phyloP scores from a whole-genome alignment of 1,140 invertebrate species.

The Penaeus chinensis region DNA sequence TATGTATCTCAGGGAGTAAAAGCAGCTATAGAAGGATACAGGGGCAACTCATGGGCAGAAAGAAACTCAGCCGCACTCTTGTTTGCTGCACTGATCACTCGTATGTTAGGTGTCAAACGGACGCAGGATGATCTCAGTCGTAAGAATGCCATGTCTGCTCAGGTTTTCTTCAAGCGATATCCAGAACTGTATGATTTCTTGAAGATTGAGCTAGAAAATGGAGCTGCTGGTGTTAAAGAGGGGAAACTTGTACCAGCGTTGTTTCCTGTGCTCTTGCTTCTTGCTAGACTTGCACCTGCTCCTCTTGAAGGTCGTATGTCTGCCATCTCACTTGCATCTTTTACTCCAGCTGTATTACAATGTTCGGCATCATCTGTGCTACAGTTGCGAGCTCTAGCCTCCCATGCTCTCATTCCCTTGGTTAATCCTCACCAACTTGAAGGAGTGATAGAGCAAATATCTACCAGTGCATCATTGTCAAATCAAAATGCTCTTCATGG shows the following conservation, averaged over 20 bases:
- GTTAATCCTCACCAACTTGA: slow-evolving; percentile 69
- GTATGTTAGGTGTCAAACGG: slow-evolving; percentile 90
- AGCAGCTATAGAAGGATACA: slow-evolving; percentile 81
- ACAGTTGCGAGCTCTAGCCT: slow-evolving; percentile 77
- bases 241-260: slow-evolving; percentile 68
- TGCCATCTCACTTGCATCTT: slow-evolving; percentile 63
- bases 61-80: slow-evolving; percentile 89
- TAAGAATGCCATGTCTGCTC: slow-evolving; percentile 78
- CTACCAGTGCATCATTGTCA: slow-evolving; percentile 12
- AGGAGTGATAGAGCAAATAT: slow-evolving; percentile 46
- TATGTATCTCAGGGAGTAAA: slow-evolving; percentile 81
- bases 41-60: slow-evolving; percentile 82
- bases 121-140: slow-evolving; percentile 77
- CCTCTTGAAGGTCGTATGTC: slow-evolving; percentile 72
- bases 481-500: slow-evolving; percentile 72
- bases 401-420: slow-evolving; percentile 76
- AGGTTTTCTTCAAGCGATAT: slow-evolving; percentile 87
- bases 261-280: slow-evolving; percentile 83
- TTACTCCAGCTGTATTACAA: slow-evolving; percentile 68
- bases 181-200: slow-evolving; percentile 84
- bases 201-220: slow-evolving; percentile 74
- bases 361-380: slow-evolving; percentile 74
- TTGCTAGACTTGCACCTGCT: slow-evolving; percentile 83
- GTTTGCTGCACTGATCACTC: slow-evolving; percentile 84
- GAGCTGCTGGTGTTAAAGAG: slow-evolving; percentile 63